Evolutionary conservation across 2,797 vertebrate genomes (phyloP).

Genomic region (Parotocinclus haroldoi): DNA sequence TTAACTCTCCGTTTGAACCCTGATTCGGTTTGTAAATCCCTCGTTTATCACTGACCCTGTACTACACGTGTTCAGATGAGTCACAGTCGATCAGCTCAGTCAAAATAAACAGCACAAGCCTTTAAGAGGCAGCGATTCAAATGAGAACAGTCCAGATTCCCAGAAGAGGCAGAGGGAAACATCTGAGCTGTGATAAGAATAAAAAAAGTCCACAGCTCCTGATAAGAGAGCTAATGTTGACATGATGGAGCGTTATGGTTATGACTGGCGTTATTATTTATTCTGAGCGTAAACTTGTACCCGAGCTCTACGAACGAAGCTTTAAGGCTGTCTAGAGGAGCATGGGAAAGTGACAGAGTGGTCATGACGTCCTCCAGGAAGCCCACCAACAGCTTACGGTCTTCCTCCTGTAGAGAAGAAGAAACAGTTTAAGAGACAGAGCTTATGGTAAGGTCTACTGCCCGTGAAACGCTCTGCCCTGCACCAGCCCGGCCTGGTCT

Average conservation of each 20-base stretch:
- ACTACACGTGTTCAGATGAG: no score
- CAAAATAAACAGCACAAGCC: no score
- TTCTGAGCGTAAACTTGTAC: conserved; percentile 67
- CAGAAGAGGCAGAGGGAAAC: neutral
- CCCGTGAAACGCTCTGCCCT: no score
- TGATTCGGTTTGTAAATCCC: no score
- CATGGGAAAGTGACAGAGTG: conserved; percentile 91
- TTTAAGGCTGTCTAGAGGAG: conserved; percentile 94
- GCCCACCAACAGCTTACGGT: conserved; percentile 93
- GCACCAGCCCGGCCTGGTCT: no score
- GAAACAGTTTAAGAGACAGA: neutral
- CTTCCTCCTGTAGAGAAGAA: conserved; percentile 81
- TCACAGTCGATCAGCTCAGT: no score
- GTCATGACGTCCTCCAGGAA: conserved; percentile 99
- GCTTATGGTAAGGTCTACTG: no score
- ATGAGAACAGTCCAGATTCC: neutral
- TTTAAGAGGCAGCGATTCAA: neutral
- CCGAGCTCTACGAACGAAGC: conserved; percentile 97
- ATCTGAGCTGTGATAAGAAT: conserved; percentile 9
- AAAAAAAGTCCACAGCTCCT: conserved; percentile 2
- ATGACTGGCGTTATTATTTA: conserved; percentile 7
- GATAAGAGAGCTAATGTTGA: conserved; percentile 19
- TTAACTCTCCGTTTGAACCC: no score
- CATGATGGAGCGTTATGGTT: conserved; percentile 1
- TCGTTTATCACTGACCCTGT: no score